Base-by-base conservation (phyloP, 2,113 vertebrate species). In the Nothobranchius kuhntae region DNA sequence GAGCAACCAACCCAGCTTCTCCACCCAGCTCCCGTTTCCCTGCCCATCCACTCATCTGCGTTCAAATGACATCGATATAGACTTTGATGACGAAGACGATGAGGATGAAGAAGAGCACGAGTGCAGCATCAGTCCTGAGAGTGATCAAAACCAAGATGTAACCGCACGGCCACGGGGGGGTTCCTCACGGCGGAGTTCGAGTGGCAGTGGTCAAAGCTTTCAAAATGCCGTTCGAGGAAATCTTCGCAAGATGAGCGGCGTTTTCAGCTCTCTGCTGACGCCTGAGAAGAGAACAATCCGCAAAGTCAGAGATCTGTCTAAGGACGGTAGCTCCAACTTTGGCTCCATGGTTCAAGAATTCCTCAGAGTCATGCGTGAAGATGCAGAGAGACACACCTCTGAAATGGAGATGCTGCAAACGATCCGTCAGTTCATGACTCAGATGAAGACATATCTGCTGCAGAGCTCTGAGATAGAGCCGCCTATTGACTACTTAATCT, bases 351-450 rank as follows among this genome's bases (percentile, higher is more conserved):
- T 99, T 44, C 96, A 97, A 85, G 96, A 99, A 89, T 98, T 96
- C 52, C 84, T 99, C 68, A 96, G 94, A 84, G 98, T 96, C 85
- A 91, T 98, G 61, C 92, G 94, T 52, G 96, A 98, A 82, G 96
- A 95, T 71, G 93, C 93, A 15, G 95, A 95, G 60, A 38, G 74
- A 42, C 87, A 85, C 3, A 91, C 94, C 75, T 96, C 96, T 0
- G 95, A 95, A 67, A 93, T 94, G 0, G 98, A 99, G 78, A 89
- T 99, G 90, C 91, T 99, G 80, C 96, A 98, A 89, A 98, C 96
- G 0, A 87, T 99, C 69, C 94, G 98, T n/a, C 96, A 99, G 90
- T 99, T 99, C 65, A 95, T 99, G 90, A 99, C 96, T 26, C 98
- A 99, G 65, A 96, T 99, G 77, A 99, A 99, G 92, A 96, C 94